Base-by-base conservation (phyloP, 30 jellyfish, hydroid and myxozoan species). In the Cassiopea xamachana region DNA sequence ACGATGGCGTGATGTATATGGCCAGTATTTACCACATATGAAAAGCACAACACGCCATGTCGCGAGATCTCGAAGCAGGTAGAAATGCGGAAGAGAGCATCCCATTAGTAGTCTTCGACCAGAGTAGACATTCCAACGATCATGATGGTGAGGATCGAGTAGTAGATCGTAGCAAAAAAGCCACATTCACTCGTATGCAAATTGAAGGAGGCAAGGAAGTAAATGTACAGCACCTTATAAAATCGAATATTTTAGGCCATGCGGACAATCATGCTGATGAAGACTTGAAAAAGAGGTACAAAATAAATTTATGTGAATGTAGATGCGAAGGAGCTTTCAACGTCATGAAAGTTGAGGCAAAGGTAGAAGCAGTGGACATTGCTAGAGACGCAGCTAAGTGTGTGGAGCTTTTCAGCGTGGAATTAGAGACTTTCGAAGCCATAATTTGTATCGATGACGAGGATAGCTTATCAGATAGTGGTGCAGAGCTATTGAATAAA, bases 1-100 rank as follows among this genome's bases (percentile, higher is more conserved):
- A 51, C 4, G 9, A 9, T 51, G 4, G 64, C 9, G 4, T 51
- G 64, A 51, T 51, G 64, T n/a, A n/a, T n/a, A n/a, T n/a, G n/a
- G n/a, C n/a, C n/a, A n/a, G n/a, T n/a, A n/a, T n/a, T n/a, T n/a
- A n/a, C n/a, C n/a, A n/a, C n/a, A n/a, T n/a, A n/a, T n/a, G 9
- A 4, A 51, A 4, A 4, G 9, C 64, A 51, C 4, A 51, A 51
- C 9, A 51, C 64, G 64, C 64, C 19, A 71, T 71, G 80, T 71
- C 80, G 51, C 51, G 43, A 19, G 55, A 7, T 71, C 16, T 71
- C 15, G 80, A 71, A 19, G 80, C 80, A n/a, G 80, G 80, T 19
- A 71, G 1, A 1, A 16, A 2, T 15, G 55, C 15, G 47, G 80
- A 71, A 19, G 80, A 71, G 51, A 43, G 55, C 14, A 71, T 71